phyloP scores from a whole-genome alignment of 1,140 invertebrate genomes.

The Pseudobourletiella spinata region DNA sequence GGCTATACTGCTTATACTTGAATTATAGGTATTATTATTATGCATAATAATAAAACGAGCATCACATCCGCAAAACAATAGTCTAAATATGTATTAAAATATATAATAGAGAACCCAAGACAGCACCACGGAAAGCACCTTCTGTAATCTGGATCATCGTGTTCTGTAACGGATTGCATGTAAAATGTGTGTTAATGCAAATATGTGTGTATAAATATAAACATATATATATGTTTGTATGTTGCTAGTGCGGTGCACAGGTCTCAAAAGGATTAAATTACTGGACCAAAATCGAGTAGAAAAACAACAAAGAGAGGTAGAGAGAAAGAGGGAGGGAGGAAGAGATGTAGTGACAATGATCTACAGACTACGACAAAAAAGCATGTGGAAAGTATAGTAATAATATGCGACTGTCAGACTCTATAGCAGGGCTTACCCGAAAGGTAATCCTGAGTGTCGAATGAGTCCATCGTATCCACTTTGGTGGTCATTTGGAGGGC shows the following conservation, averaged over 20 bases:
- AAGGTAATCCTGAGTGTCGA: constrained; percentile 36
- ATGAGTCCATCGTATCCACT: constrained; percentile 34
- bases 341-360: background rate
- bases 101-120: constrained; percentile 15
- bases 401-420: background rate
- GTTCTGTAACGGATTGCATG: too few relatives aligned
- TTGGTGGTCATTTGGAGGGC: constrained; percentile 50
- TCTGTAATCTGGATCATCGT: too few relatives aligned
- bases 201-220: too few relatives aligned
- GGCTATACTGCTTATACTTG: too few relatives aligned
- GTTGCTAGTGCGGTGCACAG: constrained; percentile 31
- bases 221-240: too few relatives aligned
- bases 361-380: too few relatives aligned
- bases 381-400: too few relatives aligned
- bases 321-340: background rate
- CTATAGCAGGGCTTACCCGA: constrained; percentile 30
- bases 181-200: background rate
- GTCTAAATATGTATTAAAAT: too few relatives aligned
- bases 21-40: too few relatives aligned
- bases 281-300: background rate
- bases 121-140: constrained; percentile 14
- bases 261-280: constrained; percentile 9
- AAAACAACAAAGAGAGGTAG: background rate
- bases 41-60: too few relatives aligned
- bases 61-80: too few relatives aligned